A percentile compares a stretch with the other conserved stretches of the same genome.
Evolutionary conservation across 2,888 invertebrate species (phyloP).

Genomic region (Eupsilia transversa): DNA sequence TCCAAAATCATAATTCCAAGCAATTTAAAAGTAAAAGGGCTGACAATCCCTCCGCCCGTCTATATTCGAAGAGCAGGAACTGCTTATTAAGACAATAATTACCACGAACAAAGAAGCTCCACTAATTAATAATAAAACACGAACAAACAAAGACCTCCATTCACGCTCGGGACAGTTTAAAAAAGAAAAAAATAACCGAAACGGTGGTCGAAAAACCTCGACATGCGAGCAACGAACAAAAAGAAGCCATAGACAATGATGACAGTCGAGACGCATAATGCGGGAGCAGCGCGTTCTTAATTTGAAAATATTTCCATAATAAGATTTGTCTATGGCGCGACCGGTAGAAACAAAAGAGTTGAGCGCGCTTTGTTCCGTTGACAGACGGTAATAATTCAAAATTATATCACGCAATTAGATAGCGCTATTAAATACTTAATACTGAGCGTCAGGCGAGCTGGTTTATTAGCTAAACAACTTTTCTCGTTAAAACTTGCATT

Average conservation of each 20-base stretch:
- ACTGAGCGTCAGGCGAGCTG: slow-evolving; percentile 48
- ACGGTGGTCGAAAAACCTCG: slow-evolving; percentile 90
- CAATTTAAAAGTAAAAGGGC: slow-evolving; percentile 82
- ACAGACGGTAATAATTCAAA: slow-evolving; percentile 86
- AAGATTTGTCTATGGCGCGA: slow-evolving; percentile 90
- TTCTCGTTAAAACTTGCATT: slow-evolving; percentile 86
- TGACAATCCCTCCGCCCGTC: slow-evolving; percentile 85
- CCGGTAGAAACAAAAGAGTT: slow-evolving; percentile 86
- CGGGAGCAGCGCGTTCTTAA: slow-evolving; percentile 90
- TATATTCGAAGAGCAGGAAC: slow-evolving; percentile 88
- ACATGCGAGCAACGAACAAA: slow-evolving; percentile 89
- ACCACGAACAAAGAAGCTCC: slow-evolving; percentile 89
- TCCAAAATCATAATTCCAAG: slow-evolving; percentile 76
- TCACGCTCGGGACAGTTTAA: slow-evolving; percentile 88
- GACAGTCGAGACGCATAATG: slow-evolving; percentile 90
- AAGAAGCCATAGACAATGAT: slow-evolving; percentile 89
- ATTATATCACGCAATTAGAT: slow-evolving; percentile 85
- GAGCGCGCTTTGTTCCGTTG: slow-evolving; percentile 84
- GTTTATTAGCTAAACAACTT: slow-evolving; percentile 87
- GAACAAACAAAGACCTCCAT: slow-evolving; percentile 89
- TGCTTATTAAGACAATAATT: slow-evolving; percentile 91
- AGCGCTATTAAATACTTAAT: slow-evolving; percentile 70
- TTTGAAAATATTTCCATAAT: slow-evolving; percentile 91
- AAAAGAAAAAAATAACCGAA: slow-evolving; percentile 87
- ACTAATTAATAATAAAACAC: slow-evolving; percentile 91